A percentile compares a stretch with the other conserved stretches of the same genome.
Conservation (phyloP, 2,113 vertebrate species). For the Struthio camelus region DNA sequence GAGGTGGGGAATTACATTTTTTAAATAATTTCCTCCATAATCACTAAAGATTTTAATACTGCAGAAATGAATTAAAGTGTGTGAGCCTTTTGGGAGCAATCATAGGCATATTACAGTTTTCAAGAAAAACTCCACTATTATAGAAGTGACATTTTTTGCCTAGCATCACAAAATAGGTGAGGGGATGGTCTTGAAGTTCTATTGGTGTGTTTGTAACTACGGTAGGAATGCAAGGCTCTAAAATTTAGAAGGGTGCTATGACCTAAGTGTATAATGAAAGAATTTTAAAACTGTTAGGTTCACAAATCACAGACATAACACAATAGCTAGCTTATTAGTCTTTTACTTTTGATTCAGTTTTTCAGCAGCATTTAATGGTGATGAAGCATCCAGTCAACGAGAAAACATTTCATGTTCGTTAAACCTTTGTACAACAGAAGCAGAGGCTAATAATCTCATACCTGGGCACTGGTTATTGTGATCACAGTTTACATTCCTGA, state of each 20-base stretch:
- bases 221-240: not conserved
- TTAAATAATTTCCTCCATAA: not conserved
- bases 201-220: not conserved
- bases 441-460: not conserved
- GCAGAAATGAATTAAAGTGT: not conserved
- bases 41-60: not conserved
- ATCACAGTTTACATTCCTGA: conserved; percentile 33
- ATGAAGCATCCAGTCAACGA: not conserved
- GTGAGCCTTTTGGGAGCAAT: not conserved
- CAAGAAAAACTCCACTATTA: not conserved
- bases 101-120: not conserved
- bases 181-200: not conserved
- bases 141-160: not conserved
- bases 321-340: not conserved
- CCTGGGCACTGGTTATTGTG: not conserved
- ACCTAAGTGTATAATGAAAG: not conserved
- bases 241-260: not conserved
- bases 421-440: not conserved
- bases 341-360: not conserved
- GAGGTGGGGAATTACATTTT: not conserved
- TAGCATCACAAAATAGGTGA: not conserved
- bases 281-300: not conserved
- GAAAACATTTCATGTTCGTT: not conserved
- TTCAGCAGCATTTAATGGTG: not conserved
- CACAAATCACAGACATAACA: not conserved